Evolutionary conservation across 2,797 vertebrate genomes (phyloP), one percentile per base, ranked within the genome.

Genomic region (Acrossocheilus wenchowensis): DNA sequence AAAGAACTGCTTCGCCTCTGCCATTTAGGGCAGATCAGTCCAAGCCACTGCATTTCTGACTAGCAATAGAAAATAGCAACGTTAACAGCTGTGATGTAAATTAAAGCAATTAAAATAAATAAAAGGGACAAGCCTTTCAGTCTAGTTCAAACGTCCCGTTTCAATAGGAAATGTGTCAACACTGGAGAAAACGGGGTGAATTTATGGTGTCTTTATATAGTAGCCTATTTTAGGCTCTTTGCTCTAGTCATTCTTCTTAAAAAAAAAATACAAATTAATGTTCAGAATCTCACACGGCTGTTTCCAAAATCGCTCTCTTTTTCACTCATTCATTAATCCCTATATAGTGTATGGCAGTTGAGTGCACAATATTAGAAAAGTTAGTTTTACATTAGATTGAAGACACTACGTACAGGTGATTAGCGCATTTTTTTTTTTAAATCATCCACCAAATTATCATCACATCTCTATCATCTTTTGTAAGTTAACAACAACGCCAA

Each of bases 11-110:
- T 91, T 84, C 87, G 86, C 84, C 84, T 66, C 75, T 89, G 72
- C 91, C 91, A 93, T 90, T 94, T 91, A 92, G 86, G 85, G 90
- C 84, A 90, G 87, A 89, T 90, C 87, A 79, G 66, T 86, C 80
- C 88, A 57, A 74, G 88, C 87, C 85, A 52, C 8, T n/a, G 30
- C n/a, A 30, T 74, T 8, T 50, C 72, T 48, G 14, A 50, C 45
- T 50, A 74, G 5, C 45, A 74, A 74, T 26, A 50, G 15, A 10
- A 10, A 52, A 30, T 34, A 34, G 17, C 26, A 52, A 34, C 48
- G 10, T 19, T 52, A 52, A 11, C 45, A 34, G 45, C 45, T 34
- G 9, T 52, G 10, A 77, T 10, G 1, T 77, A 36, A 52, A 52
- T 21, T 36, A 12, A 75, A 74, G 15, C 8, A 2, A 1, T 11